Base-by-base conservation (phyloP, 2,113 vertebrate species). In the Crotophaga sulcirostris region DNA sequence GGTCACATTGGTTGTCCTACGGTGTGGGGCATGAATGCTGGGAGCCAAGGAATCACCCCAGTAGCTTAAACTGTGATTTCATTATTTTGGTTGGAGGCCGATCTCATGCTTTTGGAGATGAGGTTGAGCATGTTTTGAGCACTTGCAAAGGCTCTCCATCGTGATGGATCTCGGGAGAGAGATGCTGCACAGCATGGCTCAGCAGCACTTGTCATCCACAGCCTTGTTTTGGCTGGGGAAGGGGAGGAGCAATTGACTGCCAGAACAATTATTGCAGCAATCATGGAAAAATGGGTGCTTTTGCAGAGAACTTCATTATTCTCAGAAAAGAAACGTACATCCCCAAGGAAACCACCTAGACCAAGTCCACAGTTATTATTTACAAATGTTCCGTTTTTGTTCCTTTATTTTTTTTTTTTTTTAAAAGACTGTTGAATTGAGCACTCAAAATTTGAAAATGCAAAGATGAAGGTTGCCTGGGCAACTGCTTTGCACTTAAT, bases 401-500 rank as follows among this genome's bases (percentile, higher is more conserved):
- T 49, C 47, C 34, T 42, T 7, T 4, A 8, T 31, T n/a, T 26
- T 26, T 54, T 45, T 36, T 51, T 54, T 51, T 36, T 51, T 54
- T 72, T 51, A 15, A 52, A 52, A 83, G 72, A n/a, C 19, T 84
- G 55, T 87, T 79, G 80, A 94, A 92, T 91, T 91, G 95, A 95
- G 84, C 69, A 95, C 95, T 97, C 94, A 95, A 95, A 96, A 91
- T 96, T 95, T 95, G 84, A 95, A 95, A 97, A 96, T 96, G 95
- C 94, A 95, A 94, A 95, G 94, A 96, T 95, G 95, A 92, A 95
- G 95, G 96, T 97, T 97, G 96, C 96, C 96, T 95, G 96, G 96
- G 95, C 87, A 97, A 97, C 95, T 97, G 95, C 93, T 94, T 95
- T 96, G 89, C 89, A 91, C 87, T 93, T 89, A 96, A 95, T 95